These are phyloP conservation scores for Pampusana beccarii DNA, from an alignment of 2,113 vertebrate genomes.

Conservation along the genomic window DNA sequence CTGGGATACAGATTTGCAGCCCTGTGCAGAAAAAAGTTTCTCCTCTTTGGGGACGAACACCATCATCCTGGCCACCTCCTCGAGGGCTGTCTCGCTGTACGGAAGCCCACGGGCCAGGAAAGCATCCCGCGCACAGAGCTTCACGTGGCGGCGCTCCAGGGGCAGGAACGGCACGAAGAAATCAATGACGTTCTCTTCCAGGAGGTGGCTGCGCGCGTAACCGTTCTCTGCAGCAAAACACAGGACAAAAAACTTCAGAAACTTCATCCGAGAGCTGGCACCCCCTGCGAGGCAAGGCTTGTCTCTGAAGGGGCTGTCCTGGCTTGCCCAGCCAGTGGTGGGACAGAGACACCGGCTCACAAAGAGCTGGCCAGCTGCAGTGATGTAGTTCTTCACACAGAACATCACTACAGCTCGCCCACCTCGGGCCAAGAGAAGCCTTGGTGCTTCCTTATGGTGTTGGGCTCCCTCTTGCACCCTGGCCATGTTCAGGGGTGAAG, in stretches of 20 bases:
- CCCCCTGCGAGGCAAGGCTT: not conserved
- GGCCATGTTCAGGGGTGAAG: not conserved
- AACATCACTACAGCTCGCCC: fast-evolving
- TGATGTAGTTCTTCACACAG: not conserved
- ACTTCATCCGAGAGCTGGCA: not conserved
- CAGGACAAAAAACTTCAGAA: not conserved
- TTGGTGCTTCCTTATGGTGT: fast-evolving
- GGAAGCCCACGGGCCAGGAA: conserved; percentile 81
- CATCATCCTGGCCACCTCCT: conserved; percentile 88
- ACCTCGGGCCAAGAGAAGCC: not conserved
- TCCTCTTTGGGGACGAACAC: conserved; percentile 90
- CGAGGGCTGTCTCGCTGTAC: conserved; percentile 79
- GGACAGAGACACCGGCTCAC: not conserved
- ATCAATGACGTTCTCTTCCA: conserved; percentile 87
- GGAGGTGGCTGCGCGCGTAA: conserved; percentile 83
- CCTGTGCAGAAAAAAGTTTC: conserved; percentile 91
- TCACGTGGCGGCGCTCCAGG: conserved; percentile 88
- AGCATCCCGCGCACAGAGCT: conserved; percentile 85
- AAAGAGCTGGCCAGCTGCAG: not conserved
- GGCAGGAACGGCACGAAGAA: conserved; percentile 92
- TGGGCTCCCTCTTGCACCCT: not conserved
- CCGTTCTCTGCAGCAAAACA: conserved; percentile 68
- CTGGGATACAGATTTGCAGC: conserved; percentile 93
- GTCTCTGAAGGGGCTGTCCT: not conserved
- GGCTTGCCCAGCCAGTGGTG: not conserved